A percentile compares a stretch with the other conserved stretches of the same genome.
phyloP scores from a whole-genome alignment of 2,888 invertebrate genomes.

The Aphrophora alni region DNA sequence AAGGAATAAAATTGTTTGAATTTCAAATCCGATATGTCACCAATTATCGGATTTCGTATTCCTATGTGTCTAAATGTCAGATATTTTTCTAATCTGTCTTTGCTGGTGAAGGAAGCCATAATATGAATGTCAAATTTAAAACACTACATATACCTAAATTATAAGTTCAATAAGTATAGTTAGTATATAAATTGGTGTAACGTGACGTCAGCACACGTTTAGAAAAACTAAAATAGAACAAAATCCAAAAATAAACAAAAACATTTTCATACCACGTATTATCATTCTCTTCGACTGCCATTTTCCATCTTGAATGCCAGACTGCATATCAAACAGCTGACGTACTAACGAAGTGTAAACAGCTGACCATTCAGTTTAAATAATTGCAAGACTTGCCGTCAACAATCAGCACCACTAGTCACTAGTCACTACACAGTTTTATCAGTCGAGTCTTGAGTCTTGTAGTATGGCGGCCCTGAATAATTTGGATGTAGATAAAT shows the following conservation, averaged over 20 bases:
- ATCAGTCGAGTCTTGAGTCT: background rate
- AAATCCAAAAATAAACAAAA: slow-evolving; percentile 24
- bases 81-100: background rate
- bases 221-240: background rate
- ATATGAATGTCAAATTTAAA: background rate
- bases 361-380: background rate
- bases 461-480: slow-evolving; percentile 11
- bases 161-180: background rate
- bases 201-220: background rate
- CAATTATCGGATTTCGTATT: background rate
- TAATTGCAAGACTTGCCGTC: background rate
- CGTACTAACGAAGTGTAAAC: background rate
- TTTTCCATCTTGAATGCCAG: slow-evolving; percentile 54
- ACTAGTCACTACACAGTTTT: background rate
- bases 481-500: slow-evolving; percentile 11
- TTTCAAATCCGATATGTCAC: background rate
- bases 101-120: background rate
- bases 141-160: background rate
- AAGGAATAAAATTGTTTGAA: background rate
- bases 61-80: background rate
- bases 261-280: slow-evolving; percentile 44
- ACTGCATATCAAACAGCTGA: slow-evolving; percentile 28
- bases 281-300: slow-evolving; percentile 61
- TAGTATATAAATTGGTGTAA: background rate
- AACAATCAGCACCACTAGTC: background rate